Conservation (phyloP, 2,113 vertebrate species). For the Takifugu bimaculatus region DNA sequence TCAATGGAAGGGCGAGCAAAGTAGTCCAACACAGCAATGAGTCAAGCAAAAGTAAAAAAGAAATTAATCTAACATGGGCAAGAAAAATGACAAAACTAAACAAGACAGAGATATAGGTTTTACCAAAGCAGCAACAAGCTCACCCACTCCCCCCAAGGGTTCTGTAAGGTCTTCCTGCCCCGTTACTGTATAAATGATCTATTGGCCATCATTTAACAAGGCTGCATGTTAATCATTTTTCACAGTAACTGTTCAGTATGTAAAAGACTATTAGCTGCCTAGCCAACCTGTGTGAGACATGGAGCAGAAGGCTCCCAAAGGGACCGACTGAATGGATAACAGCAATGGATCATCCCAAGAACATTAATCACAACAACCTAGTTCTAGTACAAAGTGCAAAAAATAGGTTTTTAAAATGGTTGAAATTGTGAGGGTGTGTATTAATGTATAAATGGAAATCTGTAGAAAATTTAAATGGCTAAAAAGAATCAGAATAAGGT, state of each 20-base stretch:
- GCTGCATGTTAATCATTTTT: constrained; percentile 63
- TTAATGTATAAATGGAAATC: constrained; percentile 1
- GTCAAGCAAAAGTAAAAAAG: not conserved
- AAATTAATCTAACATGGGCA: not conserved
- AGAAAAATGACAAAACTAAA: not conserved
- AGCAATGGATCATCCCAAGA: constrained; percentile 48
- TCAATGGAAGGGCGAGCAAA: constrained; percentile 19
- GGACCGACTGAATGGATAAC: constrained; percentile 33
- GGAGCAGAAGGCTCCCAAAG: constrained; percentile 39
- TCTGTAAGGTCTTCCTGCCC: constrained; percentile 46
- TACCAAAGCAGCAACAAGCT: not conserved
- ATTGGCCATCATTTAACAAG: constrained; percentile 56
- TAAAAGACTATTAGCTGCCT: constrained; percentile 30
- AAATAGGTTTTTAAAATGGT: not conserved
- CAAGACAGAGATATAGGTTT: not conserved
- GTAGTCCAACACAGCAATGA: constrained; percentile 15
- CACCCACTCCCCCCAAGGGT: constrained; percentile 13
- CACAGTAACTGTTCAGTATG: constrained; percentile 37
- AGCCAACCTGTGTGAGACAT: constrained; percentile 37
- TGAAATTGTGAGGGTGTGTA: not conserved
- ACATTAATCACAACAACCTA: constrained; percentile 69
- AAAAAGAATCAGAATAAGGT: constrained; percentile 36
- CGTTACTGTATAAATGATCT: constrained; percentile 58
- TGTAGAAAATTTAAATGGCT: constrained; percentile 7
- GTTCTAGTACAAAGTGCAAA: constrained; percentile 40